Percentiles rank a stretch among this genome's conserved stretches.
Evolutionary conservation across 2,113 vertebrate species (phyloP).

Genomic region (Carettochelys insculpta): DNA sequence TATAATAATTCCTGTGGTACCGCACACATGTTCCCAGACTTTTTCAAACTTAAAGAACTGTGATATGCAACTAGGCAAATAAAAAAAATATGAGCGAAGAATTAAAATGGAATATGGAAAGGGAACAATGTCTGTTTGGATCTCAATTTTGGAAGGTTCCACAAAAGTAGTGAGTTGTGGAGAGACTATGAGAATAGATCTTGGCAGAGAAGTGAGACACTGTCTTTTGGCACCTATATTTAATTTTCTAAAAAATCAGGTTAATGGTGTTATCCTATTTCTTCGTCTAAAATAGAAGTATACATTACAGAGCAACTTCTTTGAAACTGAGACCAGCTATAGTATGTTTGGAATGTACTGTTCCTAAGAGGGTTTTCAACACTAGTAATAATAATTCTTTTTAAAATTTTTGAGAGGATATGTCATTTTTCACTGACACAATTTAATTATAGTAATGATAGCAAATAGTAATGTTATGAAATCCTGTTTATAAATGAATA

Average conservation of each 20-base stretch:
- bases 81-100: neutral
- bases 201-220: neutral
- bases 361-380: neutral
- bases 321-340: slow-evolving; percentile 13
- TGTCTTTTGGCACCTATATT: neutral
- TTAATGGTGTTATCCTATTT: neutral
- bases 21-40: neutral
- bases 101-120: neutral
- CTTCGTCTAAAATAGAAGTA: neutral
- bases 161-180: neutral
- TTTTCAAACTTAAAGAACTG: neutral
- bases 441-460: slow-evolving; percentile 16
- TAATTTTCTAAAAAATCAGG: neutral
- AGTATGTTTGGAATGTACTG: neutral
- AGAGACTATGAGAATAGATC: neutral
- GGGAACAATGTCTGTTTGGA: neutral
- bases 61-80: neutral
- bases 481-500: neutral
- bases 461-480: slow-evolving; percentile 5
- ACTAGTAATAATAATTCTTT: slow-evolving; percentile 7
- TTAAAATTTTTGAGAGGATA: neutral
- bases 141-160: neutral
- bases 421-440: neutral
- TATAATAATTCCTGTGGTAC: neutral
- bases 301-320: neutral